phyloP scores from a whole-genome alignment of 2,888 invertebrate species.

The Mimumesa dahlbomi region DNA sequence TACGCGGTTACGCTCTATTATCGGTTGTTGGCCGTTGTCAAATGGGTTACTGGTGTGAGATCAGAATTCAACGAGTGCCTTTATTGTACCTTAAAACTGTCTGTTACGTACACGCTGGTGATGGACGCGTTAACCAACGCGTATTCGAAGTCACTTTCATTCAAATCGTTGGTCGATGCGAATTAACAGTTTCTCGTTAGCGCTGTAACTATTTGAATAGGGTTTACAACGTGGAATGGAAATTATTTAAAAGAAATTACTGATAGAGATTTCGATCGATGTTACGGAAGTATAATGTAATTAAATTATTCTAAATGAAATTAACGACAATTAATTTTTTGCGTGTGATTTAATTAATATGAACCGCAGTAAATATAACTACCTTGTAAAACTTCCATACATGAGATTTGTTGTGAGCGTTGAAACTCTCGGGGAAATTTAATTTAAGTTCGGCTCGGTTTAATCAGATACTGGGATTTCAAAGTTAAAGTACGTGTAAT shows the following conservation, averaged over 20 bases:
- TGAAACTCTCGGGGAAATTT: conserved; percentile 31
- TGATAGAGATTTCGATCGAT: too few species aligned
- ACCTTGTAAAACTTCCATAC: too few species aligned
- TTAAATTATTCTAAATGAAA: too few species aligned
- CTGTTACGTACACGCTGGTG: neutral
- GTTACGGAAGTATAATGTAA: too few species aligned
- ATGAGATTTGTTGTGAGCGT: conserved; percentile 7
- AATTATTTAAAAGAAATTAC: too few species aligned
- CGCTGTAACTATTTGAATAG: too few species aligned
- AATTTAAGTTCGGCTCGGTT: conserved; percentile 37
- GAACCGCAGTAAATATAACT: too few species aligned
- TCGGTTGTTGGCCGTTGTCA: conserved; percentile 56
- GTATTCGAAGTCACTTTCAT: conserved; percentile 16
- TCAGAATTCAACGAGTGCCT: conserved; percentile 27
- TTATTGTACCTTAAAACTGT: conserved; percentile 16
- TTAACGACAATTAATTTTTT: too few species aligned
- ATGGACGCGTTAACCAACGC: neutral
- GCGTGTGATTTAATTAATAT: too few species aligned
- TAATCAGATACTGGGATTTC: conserved; percentile 24
- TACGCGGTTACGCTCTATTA: conserved; percentile 62
- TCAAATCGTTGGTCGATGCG: too few species aligned
- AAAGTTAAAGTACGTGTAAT: conserved; percentile 22
- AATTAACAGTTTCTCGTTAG: too few species aligned
- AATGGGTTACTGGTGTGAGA: conserved; percentile 27
- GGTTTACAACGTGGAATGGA: too few species aligned